phyloP scores from a whole-genome alignment of 2,888 invertebrate genomes.

The Diarsia brunnea region DNA sequence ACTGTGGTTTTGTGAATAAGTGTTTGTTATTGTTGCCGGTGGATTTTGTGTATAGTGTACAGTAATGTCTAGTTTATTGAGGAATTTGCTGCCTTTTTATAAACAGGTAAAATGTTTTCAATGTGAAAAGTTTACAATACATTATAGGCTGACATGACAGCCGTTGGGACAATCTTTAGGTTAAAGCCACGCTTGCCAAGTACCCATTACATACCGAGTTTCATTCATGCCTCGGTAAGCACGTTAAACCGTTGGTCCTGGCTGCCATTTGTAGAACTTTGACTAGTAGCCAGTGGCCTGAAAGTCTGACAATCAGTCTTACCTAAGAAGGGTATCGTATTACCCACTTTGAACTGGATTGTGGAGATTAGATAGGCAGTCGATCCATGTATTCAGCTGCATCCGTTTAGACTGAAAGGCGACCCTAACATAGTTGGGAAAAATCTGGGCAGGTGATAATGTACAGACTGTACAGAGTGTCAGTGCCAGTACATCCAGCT shows the following conservation, averaged over 20 bases:
- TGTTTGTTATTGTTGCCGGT: background rate
- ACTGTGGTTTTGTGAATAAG: conserved; percentile 14
- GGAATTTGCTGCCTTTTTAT: conserved; percentile 2
- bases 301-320: background rate
- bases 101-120: background rate
- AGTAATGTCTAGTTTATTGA: conserved; percentile 20
- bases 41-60: background rate
- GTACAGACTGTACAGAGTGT: background rate
- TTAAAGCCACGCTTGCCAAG: background rate
- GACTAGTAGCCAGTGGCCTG: background rate
- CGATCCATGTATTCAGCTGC: background rate
- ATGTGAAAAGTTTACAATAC: background rate
- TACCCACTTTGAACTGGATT: too few relatives aligned
- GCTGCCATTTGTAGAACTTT: background rate
- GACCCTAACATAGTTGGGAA: background rate
- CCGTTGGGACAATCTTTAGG: background rate
- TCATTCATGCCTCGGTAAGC: background rate
- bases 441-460: background rate
- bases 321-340: too few relatives aligned
- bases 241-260: background rate
- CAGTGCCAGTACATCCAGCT: too few relatives aligned
- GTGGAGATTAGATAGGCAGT: background rate
- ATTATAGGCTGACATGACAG: too few relatives aligned
- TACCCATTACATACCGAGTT: background rate
- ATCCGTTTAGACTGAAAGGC: background rate